A percentile compares a stretch with the other conserved stretches of the same genome.
phyloP scores from a whole-genome alignment of 2,797 vertebrate species.

The Merluccius polli region DNA sequence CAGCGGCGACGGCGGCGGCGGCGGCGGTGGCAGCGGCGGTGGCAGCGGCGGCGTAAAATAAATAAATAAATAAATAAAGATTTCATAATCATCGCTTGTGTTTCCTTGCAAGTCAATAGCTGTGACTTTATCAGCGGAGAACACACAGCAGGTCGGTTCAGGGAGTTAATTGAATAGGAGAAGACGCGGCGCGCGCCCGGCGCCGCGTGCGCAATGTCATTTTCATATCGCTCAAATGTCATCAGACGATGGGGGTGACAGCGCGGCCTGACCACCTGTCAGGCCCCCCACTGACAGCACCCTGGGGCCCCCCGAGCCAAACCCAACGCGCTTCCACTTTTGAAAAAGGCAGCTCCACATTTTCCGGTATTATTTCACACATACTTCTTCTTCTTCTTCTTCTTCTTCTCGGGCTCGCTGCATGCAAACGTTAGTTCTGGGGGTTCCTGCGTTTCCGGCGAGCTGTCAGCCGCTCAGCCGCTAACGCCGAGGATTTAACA shows the following conservation, averaged over 20 bases:
- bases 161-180: constrained; percentile 69
- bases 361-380: background rate
- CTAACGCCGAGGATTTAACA: background rate
- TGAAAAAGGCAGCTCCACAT: background rate
- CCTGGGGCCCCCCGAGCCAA: constrained; percentile 13
- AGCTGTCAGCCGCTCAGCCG: background rate
- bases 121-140: constrained; percentile 69
- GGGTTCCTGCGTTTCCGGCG: background rate
- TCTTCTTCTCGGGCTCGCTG: too few species aligned
- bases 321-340: background rate
- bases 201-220: constrained; percentile 54
- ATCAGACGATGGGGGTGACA: constrained; percentile 51
- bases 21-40: too few species aligned
- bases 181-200: constrained; percentile 37
- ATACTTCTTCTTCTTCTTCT: background rate
- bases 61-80: constrained; percentile 32
- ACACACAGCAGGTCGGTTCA: constrained; percentile 64
- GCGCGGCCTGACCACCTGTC: constrained; percentile 57
- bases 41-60: too few species aligned
- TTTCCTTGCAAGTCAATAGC: constrained; percentile 66
- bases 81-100: constrained; percentile 59
- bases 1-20: background rate
- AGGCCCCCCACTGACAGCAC: constrained; percentile 42
- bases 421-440: background rate
- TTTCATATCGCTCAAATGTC: constrained; percentile 70